Evolutionary conservation across 2,113 vertebrate species (phyloP).

Genomic region (Lagopus muta): DNA sequence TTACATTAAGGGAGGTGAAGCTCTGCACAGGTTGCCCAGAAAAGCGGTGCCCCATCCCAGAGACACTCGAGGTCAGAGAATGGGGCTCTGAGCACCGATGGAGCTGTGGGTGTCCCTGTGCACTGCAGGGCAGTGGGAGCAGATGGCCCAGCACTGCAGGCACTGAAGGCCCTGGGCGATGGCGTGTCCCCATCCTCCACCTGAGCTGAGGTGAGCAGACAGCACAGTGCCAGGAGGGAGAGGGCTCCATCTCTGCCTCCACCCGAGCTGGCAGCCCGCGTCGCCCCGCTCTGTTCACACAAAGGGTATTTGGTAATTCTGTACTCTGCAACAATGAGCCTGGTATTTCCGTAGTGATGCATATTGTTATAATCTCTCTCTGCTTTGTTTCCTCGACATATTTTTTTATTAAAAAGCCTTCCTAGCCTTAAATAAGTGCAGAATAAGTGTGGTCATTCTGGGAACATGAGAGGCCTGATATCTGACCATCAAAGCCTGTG

Average conservation of each 20-base stretch:
- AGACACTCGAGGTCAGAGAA: too few relatives aligned
- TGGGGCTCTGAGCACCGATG: too few relatives aligned
- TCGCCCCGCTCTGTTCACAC: conserved; percentile 7
- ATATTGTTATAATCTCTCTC: conserved; percentile 62
- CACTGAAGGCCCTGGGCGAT: neutral
- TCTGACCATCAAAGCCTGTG: conserved; percentile 70
- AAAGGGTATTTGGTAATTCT: conserved; percentile 37
- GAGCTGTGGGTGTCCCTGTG: too few relatives aligned
- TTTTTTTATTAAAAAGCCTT: conserved; percentile 71
- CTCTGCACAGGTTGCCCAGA: too few relatives aligned
- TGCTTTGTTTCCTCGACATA: conserved; percentile 66
- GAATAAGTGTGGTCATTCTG: conserved; percentile 69
- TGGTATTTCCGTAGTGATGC: conserved; percentile 60
- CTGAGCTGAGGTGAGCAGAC: neutral
- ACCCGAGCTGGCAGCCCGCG: neutral
- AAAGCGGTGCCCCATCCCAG: too few relatives aligned
- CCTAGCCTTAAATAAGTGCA: conserved; percentile 60
- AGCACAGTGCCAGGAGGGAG: neutral
- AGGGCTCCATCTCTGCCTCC: neutral
- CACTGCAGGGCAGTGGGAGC: too few relatives aligned
- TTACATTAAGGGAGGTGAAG: too few relatives aligned
- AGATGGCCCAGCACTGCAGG: too few relatives aligned
- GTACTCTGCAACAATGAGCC: conserved; percentile 50
- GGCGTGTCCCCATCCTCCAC: neutral
- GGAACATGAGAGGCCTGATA: conserved; percentile 71